Base-by-base conservation (phyloP, 1,140 invertebrate species). In the Drosophila sp. region DNA sequence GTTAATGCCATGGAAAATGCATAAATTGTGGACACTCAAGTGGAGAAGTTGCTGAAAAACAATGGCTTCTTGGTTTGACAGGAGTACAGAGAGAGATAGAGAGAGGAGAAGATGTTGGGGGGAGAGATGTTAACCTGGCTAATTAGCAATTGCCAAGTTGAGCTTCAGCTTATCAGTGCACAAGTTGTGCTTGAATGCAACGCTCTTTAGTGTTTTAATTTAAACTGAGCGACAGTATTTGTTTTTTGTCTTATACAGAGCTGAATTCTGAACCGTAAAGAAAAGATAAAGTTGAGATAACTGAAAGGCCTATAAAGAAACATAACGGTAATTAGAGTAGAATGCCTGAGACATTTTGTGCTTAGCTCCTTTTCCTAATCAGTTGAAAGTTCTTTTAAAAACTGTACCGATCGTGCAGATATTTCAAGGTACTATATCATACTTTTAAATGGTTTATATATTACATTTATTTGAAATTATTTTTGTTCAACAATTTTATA, bases 1-100 rank as follows among this genome's bases (percentile, higher is more conserved):
- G 82, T 76, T 86, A 86, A 87, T 87, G 67, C 78, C 78, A 86
- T 78, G 78, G 81, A 86, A 86, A 87, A 86, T 86, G 81, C 81
- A 86, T 86, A 86, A 86, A 86, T 87, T 86, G 82, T 74, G 78
- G 81, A 21, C 67, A 80, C 62, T 67, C 81, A 80, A 83, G 67
- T 77, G 64, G 56, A 67, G 70, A 74, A 77, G 54, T 77, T 80
- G 64, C 57, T 50, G 64, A 69, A 77, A 79, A 77, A 84, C 77
- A 86, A 77, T 70, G 77, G 65, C 38, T 48, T 21, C 63, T 43
- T 38, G 56, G 38, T 11, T 18, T 11, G 18, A 18, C 1, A 25
- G 43, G 53, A 9, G n/a, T n/a, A n/a, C 25, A 25, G 7, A n/a
- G 13, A 7, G 25, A n/a, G 11, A 13, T 9, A 7, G 4, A 34